A percentile compares a stretch with the other conserved stretches of the same genome.
These are phyloP conservation scores for Rhincodon typus DNA, from an alignment of 2,797 vertebrate genomes.

Conservation along the genomic window DNA sequence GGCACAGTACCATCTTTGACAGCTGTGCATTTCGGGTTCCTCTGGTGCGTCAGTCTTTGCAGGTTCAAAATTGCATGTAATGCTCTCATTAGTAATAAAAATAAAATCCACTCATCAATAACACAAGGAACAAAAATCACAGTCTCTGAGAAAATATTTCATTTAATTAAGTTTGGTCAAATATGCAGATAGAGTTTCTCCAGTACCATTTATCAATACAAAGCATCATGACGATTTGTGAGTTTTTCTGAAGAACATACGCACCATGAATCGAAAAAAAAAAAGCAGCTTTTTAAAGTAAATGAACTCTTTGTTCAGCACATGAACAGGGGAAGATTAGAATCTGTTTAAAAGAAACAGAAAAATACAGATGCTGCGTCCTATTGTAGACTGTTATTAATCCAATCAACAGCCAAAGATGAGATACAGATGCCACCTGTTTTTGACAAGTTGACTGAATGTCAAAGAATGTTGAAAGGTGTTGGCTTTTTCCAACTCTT, in stretches of 20 bases:
- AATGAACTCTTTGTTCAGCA: background rate
- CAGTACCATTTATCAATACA: background rate
- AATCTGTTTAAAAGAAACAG: background rate
- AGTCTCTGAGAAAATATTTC: background rate
- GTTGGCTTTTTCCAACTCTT: too few species aligned
- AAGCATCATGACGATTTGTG: background rate
- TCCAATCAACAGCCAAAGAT: too few species aligned
- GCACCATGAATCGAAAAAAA: background rate
- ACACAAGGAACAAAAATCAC: background rate
- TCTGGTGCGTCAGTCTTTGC: background rate
- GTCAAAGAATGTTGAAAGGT: too few species aligned
- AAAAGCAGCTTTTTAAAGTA: background rate
- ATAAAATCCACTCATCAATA: background rate
- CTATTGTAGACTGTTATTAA: background rate
- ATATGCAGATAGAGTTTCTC: background rate
- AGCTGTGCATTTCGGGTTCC: background rate
- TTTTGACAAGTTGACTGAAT: too few species aligned
- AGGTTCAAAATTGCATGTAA: background rate
- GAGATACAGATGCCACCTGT: too few species aligned
- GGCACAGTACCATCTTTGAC: background rate
- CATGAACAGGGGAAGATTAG: background rate
- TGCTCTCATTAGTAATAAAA: background rate
- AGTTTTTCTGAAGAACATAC: background rate
- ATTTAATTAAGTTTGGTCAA: background rate
- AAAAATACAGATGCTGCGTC: background rate